These are phyloP conservation scores for Diploscapter pachys DNA, from an alignment of 1,140 invertebrate species.

Conservation along the genomic window DNA sequence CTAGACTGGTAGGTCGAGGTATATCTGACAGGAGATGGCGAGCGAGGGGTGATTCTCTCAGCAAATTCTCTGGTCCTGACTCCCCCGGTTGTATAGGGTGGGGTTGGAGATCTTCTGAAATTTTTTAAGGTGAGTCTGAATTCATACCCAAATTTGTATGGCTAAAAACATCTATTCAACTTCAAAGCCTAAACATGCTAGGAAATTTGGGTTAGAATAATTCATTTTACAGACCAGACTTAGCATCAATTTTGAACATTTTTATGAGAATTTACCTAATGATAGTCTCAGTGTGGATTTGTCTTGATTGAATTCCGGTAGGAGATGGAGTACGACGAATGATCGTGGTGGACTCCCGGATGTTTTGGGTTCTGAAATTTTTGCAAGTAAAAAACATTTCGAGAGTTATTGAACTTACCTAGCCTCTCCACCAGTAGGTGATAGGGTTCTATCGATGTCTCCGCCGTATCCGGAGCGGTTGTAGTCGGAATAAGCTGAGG, in stretches of 20 bases:
- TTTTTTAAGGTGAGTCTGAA: too few relatives aligned
- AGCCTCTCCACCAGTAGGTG: slow-evolving; percentile 10
- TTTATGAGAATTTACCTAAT: background rate
- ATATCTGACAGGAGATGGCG: slow-evolving; percentile 12
- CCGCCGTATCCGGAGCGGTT: slow-evolving; percentile 4
- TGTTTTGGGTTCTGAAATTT: background rate
- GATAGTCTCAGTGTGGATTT: slow-evolving; percentile 21
- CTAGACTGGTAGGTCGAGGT: too few relatives aligned
- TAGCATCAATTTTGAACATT: too few relatives aligned
- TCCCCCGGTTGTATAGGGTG: background rate
- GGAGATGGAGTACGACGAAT: slow-evolving; percentile 22
- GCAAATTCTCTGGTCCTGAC: slow-evolving; percentile 20
- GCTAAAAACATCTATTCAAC: too few relatives aligned
- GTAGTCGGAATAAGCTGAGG: slow-evolving; percentile 20
- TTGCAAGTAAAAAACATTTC: too few relatives aligned
- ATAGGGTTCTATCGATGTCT: slow-evolving; percentile 23
- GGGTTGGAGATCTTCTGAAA: too few relatives aligned
- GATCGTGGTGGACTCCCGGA: slow-evolving; percentile 16
- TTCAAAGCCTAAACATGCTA: too few relatives aligned
- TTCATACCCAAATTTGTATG: too few relatives aligned
- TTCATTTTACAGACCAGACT: too few relatives aligned
- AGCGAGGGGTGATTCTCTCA: slow-evolving; percentile 10
- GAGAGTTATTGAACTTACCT: too few relatives aligned
- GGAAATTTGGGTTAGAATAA: too few relatives aligned
- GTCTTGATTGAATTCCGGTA: slow-evolving; percentile 20